Evolutionary conservation across 2,113 vertebrate species (phyloP), one percentile per base, ranked within the genome.

Genomic region (Ia io): DNA sequence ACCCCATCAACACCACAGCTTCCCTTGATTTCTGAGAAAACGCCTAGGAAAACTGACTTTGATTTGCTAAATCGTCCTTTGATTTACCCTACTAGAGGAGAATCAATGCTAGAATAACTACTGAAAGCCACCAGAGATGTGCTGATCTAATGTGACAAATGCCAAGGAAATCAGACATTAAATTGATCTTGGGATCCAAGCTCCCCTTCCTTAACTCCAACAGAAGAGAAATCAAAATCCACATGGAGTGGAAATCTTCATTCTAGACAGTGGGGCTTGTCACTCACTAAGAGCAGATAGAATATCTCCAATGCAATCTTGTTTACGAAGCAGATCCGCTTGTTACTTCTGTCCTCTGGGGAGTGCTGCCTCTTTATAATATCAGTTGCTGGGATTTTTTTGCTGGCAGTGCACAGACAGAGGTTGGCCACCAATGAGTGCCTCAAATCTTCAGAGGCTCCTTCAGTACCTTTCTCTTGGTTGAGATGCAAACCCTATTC

Each of bases 61-160:
- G 84, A 83, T 88, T 91, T 95, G 69, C 83, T 85, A 78, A 88
- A 83, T 90, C 78, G 87, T 94, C 84, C 83, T 88, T 86, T 94
- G 88, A 95, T 84, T 95, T 88, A 84, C 59, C 10, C 30, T 35
- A 32, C 53, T n/a, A 74, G 71, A 67, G 35, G 73, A 92, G 92
- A 97, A 92, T 94, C 88, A 84, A 89, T 93, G 83, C 65, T 88
- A 95, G 79, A 90, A 61, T 92, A 91, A 92, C 73, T 67, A 65
- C 2, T 7, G 73, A 73, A 95, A 94, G 82, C 67, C 88, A 83
- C 65, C 35, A 2, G 32, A 94, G 37, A 94, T 56, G 32, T 32
- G 65, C 51, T 76, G 88, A 93, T 80, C 73, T 90, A 85, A 90
- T 56, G 40, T 44, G 95, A 95, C 42, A 88, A 90, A 94, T 71